Base-by-base conservation (phyloP, 1,140 invertebrate species). In the Drosophila gunungcola region DNA sequence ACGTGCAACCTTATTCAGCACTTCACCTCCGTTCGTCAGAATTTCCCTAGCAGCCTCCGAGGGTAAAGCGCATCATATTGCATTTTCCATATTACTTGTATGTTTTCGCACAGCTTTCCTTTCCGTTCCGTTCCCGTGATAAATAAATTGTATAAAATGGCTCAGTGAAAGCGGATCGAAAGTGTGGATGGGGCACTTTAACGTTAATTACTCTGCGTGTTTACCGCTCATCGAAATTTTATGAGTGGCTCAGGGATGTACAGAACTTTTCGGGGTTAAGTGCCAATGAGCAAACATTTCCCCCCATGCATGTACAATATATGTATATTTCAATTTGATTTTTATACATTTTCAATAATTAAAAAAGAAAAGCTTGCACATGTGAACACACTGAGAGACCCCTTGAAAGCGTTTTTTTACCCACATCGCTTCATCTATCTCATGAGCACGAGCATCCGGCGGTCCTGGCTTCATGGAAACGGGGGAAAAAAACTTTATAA, bases 181-280 rank as follows among this genome's bases (percentile, higher is more conserved):
- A 11, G 16, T 43, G 51, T 46, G 54, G 45, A 27, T 43, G 51
- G 55, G 54, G 84, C 80, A 84, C 85, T 89, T 89, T 84, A 67
- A 54, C 80, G 77, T 90, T 89, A 89, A 89, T 89, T 89, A 89
- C 84, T 89, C 80, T 73, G 80, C 84, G 84, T 89, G 84, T 83
- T 89, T 89, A 89, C 80, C 84, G 84, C 84, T 84, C 84, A 90
- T 89, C 84, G 84, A 84, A 90, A 84, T 90, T 89, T 84, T 75
- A 89, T 90, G 85, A 89, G 79, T 77, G 80, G 69, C 10, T 12
- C 9, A 72, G 48, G 49, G 45, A 21, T 25, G 57, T 46, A 25
- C 39, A 41, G 64, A n/a, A 56, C 46, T 55, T 70, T 68, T 80
- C 74, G 83, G 54, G 79, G 79, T 83, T 89, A 89, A 88, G 84